Conservation (phyloP, 53 echinoderm and acorn worm genomes). For the Holothuria scabra region DNA sequence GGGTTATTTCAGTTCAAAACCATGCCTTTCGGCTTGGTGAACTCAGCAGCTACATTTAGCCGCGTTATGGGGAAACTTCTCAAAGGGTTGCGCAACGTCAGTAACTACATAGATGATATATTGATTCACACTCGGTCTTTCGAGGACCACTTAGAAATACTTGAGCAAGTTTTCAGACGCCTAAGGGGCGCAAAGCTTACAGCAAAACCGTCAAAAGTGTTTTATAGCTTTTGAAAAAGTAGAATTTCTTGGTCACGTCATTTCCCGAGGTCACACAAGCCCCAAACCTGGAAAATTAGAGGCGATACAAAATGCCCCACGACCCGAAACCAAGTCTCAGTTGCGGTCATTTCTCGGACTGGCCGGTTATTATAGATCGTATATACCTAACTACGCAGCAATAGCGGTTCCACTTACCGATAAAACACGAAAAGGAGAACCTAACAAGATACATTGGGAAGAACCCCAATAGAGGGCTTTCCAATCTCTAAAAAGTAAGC, state of each 20-base stretch:
- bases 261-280: slow-evolving; percentile 38
- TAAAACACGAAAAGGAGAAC: slow-evolving; percentile 33
- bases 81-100: slow-evolving; percentile 25
- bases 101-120: slow-evolving; percentile 62
- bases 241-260: slow-evolving; percentile 61
- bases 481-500: slow-evolving; percentile 49
- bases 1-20: slow-evolving; percentile 52
- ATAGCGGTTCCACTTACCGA: slow-evolving; percentile 48
- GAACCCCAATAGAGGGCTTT: slow-evolving; percentile 51
- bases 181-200: slow-evolving; percentile 39
- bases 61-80: slow-evolving; percentile 48
- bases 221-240: slow-evolving; percentile 39
- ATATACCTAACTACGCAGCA: slow-evolving; percentile 42
- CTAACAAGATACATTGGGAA: slow-evolving; percentile 57
- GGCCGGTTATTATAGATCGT: slow-evolving; percentile 38
- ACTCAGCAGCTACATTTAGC: slow-evolving; percentile 48
- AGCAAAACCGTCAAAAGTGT: slow-evolving; percentile 49
- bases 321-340: slow-evolving; percentile 46
- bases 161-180: slow-evolving; percentile 46
- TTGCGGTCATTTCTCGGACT: slow-evolving; percentile 45
- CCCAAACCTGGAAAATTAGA: slow-evolving; percentile 55
- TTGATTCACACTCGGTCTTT: slow-evolving; percentile 54
- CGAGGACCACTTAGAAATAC: slow-evolving; percentile 44
- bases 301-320: slow-evolving; percentile 27
- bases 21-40: slow-evolving; percentile 60